Base-by-base conservation (phyloP, 2,888 invertebrate species). In the Plusia festucae region DNA sequence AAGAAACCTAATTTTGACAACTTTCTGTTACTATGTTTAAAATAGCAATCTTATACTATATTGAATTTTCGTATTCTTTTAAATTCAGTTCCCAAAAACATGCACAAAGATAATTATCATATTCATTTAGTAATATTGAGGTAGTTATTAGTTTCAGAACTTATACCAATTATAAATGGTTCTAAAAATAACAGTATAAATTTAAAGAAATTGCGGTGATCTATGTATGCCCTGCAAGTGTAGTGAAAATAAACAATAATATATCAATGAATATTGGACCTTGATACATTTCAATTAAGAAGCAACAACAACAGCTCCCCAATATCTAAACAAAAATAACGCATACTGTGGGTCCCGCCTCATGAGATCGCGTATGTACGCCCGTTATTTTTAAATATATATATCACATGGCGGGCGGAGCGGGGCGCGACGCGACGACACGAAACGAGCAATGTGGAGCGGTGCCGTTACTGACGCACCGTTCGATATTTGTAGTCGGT, bases 141-240 rank as follows among this genome's bases (percentile, higher is more conserved):
- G 95, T 95, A 95, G 94, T 95, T 94, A 93, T 93, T 93, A 93
- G 94, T 94, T 93, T 93, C 93, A 91, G 92, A 94, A 95, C 94
- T 94, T 94, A 95, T 92, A 94, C 94, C 94, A 94, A 95, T 94
- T 90, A 93, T 88, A 91, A 92, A 92, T 93, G 90, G 90, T 90
- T 93, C 91, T 91, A 92, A 91, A 92, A 90, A 91, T 92, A 93
- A 93, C 91, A 92, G 90, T 88, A 84, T 82, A 85, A 91, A 88
- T 87, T 89, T 82, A 90, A 92, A 90, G 83, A 85, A 88, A 90
- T 85, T 71, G 72, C 63, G 84, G 85, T 88, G 87, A 87, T 88
- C 87, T 86, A 85, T 83, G 83, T 84, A 83, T 84, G 82, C 87
- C 81, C 85, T 83, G 89, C 84, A 78, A 82, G 82, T 86, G 84